Evolutionary conservation across 2,888 invertebrate genomes (phyloP), one percentile per base, ranked within the genome.

Genomic region (Drosophila macrothrix): DNA sequence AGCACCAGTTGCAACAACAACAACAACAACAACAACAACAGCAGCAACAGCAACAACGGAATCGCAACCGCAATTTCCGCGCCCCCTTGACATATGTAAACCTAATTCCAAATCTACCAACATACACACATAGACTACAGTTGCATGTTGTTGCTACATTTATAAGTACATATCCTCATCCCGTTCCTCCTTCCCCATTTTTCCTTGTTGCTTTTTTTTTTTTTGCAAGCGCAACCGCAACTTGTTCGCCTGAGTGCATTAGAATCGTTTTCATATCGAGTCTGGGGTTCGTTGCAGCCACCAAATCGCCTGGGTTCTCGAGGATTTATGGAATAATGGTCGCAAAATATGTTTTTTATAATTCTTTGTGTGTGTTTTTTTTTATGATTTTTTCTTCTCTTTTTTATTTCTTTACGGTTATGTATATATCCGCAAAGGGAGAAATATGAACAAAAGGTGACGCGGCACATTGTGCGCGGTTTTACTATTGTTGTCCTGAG

Each of bases 241-340:
- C 70, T 81, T 69, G 74, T 80, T 78, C 83, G 91, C 84, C 76
- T 83, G 80, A 91, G 72, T 88, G 91, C 92, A 91, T 91, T 91
- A 91, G 90, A 91, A 78, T 83, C 78, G 77, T 53, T 67, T 69
- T 69, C 67, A 54, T 54, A 39, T 43, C 29, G 22, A 35, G 53
- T 39, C 28, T 56, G 67, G 78, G 75, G 71, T 61, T 10, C 67
- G 76, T 12, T 67, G 62, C 72, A 52, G 50, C 31, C 41, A 61
- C 25, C 53, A 63, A 31, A 75, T 65, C 55, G 65, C 63, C 60
- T 50, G 76, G 52, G 62, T 67, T 67, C 76, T 73, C 62, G 73
- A 75, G 88, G 85, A 86, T 86, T 86, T 86, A 82, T 88, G 80
- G 82, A 86, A 86, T 84, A 88, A 84, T 78, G 78, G 62, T 46